Evolutionary conservation across 1,140 invertebrate species (phyloP), one percentile per base, ranked within the genome.

Genomic region (Drosophila chauvacae): DNA sequence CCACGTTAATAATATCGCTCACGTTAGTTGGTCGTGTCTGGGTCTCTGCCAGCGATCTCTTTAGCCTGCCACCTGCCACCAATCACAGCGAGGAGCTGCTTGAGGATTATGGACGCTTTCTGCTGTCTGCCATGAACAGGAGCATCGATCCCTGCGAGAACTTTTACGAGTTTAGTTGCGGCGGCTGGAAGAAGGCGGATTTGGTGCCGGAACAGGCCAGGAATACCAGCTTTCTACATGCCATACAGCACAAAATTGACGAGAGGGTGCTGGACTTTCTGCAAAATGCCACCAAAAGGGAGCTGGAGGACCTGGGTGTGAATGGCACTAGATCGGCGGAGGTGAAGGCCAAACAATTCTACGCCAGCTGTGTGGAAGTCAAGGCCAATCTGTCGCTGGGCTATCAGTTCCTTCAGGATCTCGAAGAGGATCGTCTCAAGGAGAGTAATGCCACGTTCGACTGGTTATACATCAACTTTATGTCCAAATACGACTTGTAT

Each of bases 131-230:
- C 14, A 91, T 91, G 90, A 91, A 91, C 66, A 70, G 53, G 9
- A 90, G 69, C 42, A 93, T 95, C 0, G 93, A 96, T 83, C 96
- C 96, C 0, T 97, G 96, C 79, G 94, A 96, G 53, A 95, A 97
- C 90, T 97, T 97, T 87, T 97, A 96, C 81, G 78, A 94, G 28
- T 96, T 94, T 64, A 93, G 95, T 0, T 96, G 95, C 76, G 95
- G 95, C 14, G 93, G 92, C 18, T 95, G 94, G 92, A 81, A 94
- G 10, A 91, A 94, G 47, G 91, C 92, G 0, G 92, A 92, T 0
- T 68, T 93, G 10, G 93, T 95, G 28, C 94, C 94, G 1, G 23
- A 44, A 11, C 7, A 51, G 37, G 77, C 77, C 0, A 73, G 82
- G 10, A 92, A 91, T 35, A 53, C 79, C 2, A 87, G 88, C 16